Base-by-base conservation (phyloP, 2,797 vertebrate species). In the Tinamus major region DNA sequence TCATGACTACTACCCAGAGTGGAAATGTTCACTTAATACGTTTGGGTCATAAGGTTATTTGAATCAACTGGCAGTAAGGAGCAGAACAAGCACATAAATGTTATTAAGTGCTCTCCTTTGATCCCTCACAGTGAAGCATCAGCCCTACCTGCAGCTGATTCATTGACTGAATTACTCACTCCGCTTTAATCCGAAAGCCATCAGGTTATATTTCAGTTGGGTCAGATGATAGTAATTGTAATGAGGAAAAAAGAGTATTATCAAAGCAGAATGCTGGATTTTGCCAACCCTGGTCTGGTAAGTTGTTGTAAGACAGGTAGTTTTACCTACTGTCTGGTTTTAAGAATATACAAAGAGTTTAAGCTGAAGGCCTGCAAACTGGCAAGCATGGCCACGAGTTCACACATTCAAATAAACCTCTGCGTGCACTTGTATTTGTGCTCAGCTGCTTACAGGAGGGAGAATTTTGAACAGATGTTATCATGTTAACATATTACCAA, bases 101-200 rank as follows among this genome's bases (percentile, higher is more conserved):
- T 59, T 92, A 69, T 46, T 69, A 75, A 88, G 41, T 74, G 53
- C 64, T 95, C 53, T 92, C 27, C 49, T 94, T 83, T 92, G 81
- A 85, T 89, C 41, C 42, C 46, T 81, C 35, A 64, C 61, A 87
- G 39, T 46, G 24, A 68, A 93, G 91, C 26, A 69, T 3, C 10
- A 87, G 64, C 1, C 2, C 69, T 83, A 85, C 87, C 58, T 18
- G 3, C 53, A 80, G 33, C 79, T 82, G 79, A 90, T 87, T 85
- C 85, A 96, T 68, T 90, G 75, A 67, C 70, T 72, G n/a, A 82
- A 89, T 82, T 92, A 78, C 35, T 75, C 77, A 92, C 35, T 12
- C 26, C 35, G 44, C 79, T 91, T 68, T 80, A 83, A 70, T 58
- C 79, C 78, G 51, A 74, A 53, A 37, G 65, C 29, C 13, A 11